Evolutionary conservation across 2,113 vertebrate species (phyloP), one percentile per base, ranked within the genome.

Genomic region (Stomatorhinus ivindoensis): DNA sequence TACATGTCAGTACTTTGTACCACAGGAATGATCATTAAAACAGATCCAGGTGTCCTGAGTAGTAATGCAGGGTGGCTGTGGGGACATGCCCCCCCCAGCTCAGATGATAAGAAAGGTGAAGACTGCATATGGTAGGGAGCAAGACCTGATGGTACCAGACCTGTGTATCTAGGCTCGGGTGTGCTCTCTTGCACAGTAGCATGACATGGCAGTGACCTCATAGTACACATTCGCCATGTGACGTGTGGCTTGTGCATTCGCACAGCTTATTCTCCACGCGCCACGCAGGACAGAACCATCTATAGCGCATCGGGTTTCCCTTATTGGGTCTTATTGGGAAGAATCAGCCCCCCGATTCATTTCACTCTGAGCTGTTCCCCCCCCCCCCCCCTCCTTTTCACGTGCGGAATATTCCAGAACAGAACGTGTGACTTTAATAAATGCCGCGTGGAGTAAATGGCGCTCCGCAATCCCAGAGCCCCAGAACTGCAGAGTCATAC

Each of bases 391-490:
- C 44, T 87, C 53, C 35, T 24, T 39, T 4, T 86, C 19, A 44
- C 31, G 39, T 15, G 24, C 24, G 21, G 35, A 73, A 46, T 48
- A 31, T 47, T 39, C n/a, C 83, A 58, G 58, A n/a, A 58, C 27
- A 17, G 48, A n/a, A 24, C n/a, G 46, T 42, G 39, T 31, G 50
- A 46, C 0, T 1, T 89, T 82, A 50, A 91, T 90, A 90, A 92
- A 91, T 92, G 87, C 82, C 86, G 65, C 58, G 21, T 2, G 73
- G 39, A 27, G 47, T 44, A 46, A 24, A 39, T 53, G 15, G 50
- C 15, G 35, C 51, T 48, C 4, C 1, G 21, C 2, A 27, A 19
- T 39, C 15, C 46, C 83, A 80, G 31, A 48, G 50, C 5, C 58
- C 46, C n/a, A 9, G 46, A 80, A 50, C 76, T 87, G 9, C 17